Percentiles rank a stretch among this genome's conserved stretches.
phyloP scores from a whole-genome alignment of 2,113 vertebrate species.

The Dipodomys ordii region DNA sequence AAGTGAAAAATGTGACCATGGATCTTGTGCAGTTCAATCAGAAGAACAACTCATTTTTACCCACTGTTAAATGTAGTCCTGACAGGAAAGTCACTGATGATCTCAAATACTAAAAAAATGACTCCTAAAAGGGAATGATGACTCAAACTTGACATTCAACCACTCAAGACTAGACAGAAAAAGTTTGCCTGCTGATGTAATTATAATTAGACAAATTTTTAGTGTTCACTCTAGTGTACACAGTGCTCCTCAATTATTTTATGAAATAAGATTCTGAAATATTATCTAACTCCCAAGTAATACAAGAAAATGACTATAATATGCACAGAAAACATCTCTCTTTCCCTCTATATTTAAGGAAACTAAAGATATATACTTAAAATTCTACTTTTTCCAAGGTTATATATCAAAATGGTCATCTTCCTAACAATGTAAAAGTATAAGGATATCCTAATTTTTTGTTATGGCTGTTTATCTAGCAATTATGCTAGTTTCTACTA shows the following conservation, averaged over 20 bases:
- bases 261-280: not conserved
- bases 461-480: constrained; percentile 74
- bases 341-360: not conserved
- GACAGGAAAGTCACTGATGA: not conserved
- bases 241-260: constrained; percentile 1
- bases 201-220: not conserved
- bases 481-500: constrained; percentile 35
- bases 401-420: constrained; percentile 62
- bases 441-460: constrained; percentile 68
- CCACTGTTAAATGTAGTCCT: not conserved
- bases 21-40: not conserved
- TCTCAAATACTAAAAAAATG: not conserved
- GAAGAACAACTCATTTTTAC: not conserved
- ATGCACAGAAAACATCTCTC: not conserved
- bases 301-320: constrained; percentile 19
- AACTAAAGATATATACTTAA: constrained; percentile 53
- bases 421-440: constrained; percentile 70
- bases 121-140: not conserved
- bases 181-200: constrained; percentile 30
- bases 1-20: not conserved
- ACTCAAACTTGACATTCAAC: not conserved
- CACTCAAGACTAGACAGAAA: constrained; percentile 51
- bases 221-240: constrained; percentile 23
- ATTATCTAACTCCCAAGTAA: constrained; percentile 37
- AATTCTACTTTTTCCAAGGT: constrained; percentile 62